Base-by-base conservation (phyloP, 2,888 invertebrate species). In the Cataglyphis livida region DNA sequence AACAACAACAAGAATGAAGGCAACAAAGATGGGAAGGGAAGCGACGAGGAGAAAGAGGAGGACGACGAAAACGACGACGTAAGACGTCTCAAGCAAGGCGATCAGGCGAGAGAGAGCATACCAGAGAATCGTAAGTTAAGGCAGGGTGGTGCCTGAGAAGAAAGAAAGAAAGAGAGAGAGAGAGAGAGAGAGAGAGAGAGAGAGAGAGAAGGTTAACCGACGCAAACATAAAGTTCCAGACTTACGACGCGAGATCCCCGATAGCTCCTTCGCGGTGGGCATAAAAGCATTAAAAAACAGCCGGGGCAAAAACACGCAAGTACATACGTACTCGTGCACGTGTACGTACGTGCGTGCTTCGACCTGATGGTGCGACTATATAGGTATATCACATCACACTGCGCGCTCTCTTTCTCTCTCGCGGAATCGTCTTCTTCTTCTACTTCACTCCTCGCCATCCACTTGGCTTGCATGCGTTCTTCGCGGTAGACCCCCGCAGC, bases 211-310 rank as follows among this genome's bases (percentile, higher is more conserved):
- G 94, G 93, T 94, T 94, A 93, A 94, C 94, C 93, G 94, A 93
- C 92, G 91, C 93, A 92, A 93, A 94, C 94, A 94, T 94, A 94
- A 94, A 94, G 94, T 94, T 94, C 93, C 94, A 94, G 94, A 94
- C 94, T 94, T 94, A 94, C 94, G 94, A 94, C 94, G 93, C 93
- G 91, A 94, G 94, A 94, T 94, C 93, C 93, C 90, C 94, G 94
- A 94, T 94, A 94, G 94, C 94, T 94, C 92, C 93, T 91, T 91
- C 92, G 93, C 93, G 93, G 93, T 94, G 91, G 93, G 93, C 93
- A 94, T 94, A 93, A 94, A 94, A 93, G 94, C 94, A 94, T 94
- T 93, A 91, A 92, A 91, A 90, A 90, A 90, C 90, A 76, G 90
- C 88, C 89, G 90, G 88, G 91, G 91, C 90, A 90, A 91, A 92